A percentile compares a stretch with the other conserved stretches of the same genome.
Evolutionary conservation across 2,797 vertebrate species (phyloP).

Genomic region (Lagothrix lagotricha): DNA sequence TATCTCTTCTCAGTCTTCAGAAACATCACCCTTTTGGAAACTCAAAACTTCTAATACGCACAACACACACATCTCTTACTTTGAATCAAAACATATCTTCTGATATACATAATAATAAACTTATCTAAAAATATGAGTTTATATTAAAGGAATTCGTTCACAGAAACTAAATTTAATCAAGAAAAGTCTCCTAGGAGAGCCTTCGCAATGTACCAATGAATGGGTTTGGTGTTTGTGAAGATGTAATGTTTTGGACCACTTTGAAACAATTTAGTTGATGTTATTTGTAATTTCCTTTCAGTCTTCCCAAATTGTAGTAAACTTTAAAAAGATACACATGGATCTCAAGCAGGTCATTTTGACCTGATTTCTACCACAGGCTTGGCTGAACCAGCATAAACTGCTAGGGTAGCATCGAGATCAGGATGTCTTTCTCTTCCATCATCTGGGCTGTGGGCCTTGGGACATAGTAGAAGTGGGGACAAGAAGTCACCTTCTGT

Average conservation of each 20-base stretch:
- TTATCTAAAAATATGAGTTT: background rate
- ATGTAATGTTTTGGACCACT: constrained; percentile 34
- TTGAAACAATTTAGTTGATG: background rate
- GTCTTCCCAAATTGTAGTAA: background rate
- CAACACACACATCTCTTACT: background rate
- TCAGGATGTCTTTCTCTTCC: background rate
- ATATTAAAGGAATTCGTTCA: background rate
- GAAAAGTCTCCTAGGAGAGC: background rate
- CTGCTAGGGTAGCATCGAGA: background rate
- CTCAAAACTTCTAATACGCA: background rate
- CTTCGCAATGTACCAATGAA: background rate
- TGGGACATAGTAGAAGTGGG: background rate
- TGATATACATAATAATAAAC: background rate
- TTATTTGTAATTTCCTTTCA: background rate
- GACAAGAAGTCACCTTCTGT: background rate
- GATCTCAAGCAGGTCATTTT: constrained; percentile 29
- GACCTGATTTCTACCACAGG: constrained; percentile 20
- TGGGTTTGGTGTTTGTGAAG: background rate
- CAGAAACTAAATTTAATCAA: background rate
- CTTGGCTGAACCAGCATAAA: background rate
- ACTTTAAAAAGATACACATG: background rate
- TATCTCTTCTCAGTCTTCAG: background rate
- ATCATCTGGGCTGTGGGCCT: background rate
- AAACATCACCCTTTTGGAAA: background rate
- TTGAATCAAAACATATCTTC: background rate